Percentiles rank a stretch among this genome's conserved stretches.
Evolutionary conservation across 2,797 vertebrate species (phyloP).

Genomic region (Smutsia temminckii): DNA sequence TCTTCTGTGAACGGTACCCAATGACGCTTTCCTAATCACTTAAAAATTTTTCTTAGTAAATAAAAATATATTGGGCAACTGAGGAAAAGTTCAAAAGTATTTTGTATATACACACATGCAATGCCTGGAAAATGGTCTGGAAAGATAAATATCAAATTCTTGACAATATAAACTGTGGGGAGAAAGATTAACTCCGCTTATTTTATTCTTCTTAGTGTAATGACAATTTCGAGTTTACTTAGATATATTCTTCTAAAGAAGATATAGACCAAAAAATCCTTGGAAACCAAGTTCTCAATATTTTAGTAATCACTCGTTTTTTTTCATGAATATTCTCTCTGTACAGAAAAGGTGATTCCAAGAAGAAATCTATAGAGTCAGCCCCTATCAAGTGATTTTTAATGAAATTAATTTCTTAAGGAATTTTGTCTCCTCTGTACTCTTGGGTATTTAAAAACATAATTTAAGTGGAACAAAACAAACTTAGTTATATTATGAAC

Average conservation of each 20-base stretch:
- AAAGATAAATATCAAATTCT: background rate
- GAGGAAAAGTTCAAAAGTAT: background rate
- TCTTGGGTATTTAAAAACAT: conserved; percentile 13
- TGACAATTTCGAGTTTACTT: background rate
- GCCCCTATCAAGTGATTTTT: background rate
- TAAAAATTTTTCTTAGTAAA: background rate
- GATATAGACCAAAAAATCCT: background rate
- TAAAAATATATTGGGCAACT: background rate
- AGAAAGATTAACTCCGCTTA: background rate
- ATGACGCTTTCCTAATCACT: background rate
- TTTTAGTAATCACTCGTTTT: background rate
- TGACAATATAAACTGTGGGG: background rate
- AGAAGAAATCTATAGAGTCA: background rate
- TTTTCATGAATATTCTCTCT: background rate
- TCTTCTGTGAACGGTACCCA: background rate
- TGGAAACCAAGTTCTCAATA: background rate
- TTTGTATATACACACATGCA: background rate
- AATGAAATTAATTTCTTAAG: background rate
- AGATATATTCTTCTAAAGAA: background rate
- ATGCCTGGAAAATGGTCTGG: background rate
- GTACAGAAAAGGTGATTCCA: background rate
- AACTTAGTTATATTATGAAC: background rate
- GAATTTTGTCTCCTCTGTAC: background rate
- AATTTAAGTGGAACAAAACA: conserved; percentile 23
- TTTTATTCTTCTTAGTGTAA: background rate